Percentiles rank a stretch among this genome's conserved stretches.
Evolutionary conservation across 2,888 invertebrate genomes (phyloP).

Genomic region (Hydropsyche betteni): DNA sequence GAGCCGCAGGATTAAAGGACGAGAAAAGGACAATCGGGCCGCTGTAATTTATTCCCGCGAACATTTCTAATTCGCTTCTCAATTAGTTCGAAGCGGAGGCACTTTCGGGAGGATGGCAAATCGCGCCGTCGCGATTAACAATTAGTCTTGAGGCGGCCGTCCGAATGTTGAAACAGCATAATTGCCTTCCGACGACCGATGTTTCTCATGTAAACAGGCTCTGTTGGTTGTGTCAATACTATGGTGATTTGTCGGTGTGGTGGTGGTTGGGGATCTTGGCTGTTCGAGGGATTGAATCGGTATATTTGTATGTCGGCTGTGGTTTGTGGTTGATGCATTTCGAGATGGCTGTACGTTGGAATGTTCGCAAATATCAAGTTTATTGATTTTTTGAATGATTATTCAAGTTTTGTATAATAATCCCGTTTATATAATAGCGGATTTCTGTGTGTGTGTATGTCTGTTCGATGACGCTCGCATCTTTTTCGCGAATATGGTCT

Average conservation of each 20-base stretch:
- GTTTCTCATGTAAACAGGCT: not conserved
- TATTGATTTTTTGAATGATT: too few species aligned
- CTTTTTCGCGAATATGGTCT: too few species aligned
- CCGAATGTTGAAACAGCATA: slow-evolving; percentile 14
- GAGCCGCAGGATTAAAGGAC: not conserved
- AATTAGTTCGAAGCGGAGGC: not conserved
- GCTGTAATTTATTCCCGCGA: not conserved
- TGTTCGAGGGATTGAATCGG: too few species aligned
- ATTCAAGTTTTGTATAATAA: too few species aligned
- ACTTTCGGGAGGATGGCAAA: not conserved
- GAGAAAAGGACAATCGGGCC: slow-evolving; percentile 6
- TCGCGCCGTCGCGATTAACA: slow-evolving; percentile 12
- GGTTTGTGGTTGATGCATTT: not conserved
- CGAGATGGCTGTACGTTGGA: not conserved
- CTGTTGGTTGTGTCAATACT: not conserved
- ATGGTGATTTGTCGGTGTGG: too few species aligned
- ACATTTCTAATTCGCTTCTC: slow-evolving; percentile 10
- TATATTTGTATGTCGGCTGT: too few species aligned
- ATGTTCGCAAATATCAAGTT: too few species aligned
- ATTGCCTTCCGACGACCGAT: not conserved
- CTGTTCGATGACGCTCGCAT: too few species aligned
- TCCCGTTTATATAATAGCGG: too few species aligned
- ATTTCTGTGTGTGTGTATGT: too few species aligned
- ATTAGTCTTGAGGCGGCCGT: not conserved
- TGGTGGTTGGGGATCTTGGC: too few species aligned